phyloP scores from a whole-genome alignment of 2,888 invertebrate species.

The Pegoplata infirma region DNA sequence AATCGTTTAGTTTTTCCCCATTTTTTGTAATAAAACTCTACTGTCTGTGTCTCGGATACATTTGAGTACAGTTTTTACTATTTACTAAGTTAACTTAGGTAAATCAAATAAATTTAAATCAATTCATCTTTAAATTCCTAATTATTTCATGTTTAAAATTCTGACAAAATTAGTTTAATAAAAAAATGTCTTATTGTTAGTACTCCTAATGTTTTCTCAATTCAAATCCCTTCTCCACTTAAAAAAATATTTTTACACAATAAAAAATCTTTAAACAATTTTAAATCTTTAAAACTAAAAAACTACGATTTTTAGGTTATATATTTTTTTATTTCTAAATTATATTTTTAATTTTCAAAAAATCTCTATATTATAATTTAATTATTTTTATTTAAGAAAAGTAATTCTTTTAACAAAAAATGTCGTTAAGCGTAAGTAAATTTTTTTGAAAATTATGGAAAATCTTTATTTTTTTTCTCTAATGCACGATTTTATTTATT shows the following conservation, averaged over 20 bases:
- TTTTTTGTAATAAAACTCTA: no score
- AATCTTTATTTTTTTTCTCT: neutral
- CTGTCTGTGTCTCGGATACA: no score
- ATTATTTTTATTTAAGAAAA: slow-evolving; percentile 31
- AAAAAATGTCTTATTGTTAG: no score
- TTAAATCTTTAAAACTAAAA: neutral
- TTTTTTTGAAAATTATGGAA: slow-evolving; percentile 14
- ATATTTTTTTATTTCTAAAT: neutral
- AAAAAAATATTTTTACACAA: neutral
- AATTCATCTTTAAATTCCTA: no score
- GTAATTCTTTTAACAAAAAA: neutral
- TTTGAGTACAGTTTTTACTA: no score
- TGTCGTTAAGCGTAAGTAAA: slow-evolving; percentile 53
- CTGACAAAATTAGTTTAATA: no score
- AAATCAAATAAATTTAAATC: no score
- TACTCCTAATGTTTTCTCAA: neutral
- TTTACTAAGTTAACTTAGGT: no score
- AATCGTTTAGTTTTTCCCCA: no score
- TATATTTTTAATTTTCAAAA: neutral
- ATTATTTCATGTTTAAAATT: no score
- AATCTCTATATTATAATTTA: neutral
- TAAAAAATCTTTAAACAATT: neutral
- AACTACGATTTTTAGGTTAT: neutral
- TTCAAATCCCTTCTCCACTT: neutral
- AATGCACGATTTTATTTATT: slow-evolving; percentile 15